Base-by-base conservation (phyloP, 2,888 invertebrate genomes). In the Ectropis crepuscularia region DNA sequence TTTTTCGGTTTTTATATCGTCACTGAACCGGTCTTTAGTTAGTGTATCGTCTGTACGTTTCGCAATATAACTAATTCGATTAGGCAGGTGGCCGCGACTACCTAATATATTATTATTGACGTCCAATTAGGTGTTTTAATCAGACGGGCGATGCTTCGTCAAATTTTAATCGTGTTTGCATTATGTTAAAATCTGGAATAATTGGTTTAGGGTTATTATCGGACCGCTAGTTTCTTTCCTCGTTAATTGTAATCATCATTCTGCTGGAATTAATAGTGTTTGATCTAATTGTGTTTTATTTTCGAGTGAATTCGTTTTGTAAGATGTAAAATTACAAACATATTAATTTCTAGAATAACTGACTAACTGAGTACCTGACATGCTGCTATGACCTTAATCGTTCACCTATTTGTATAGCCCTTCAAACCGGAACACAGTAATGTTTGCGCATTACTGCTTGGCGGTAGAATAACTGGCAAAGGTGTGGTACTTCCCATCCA, bases 21-120 rank as follows among this genome's bases (percentile, higher is more conserved):
- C 43, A 61, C 53, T 53, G 57, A 68, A 73, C 74, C 64, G 63
- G 71, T 73, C 69, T 11, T 28, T 67, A 57, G 53, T 50, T 50
- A 49, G 41, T 53, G 47, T 53, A 53, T 67, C 55, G 45, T 63
- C 65, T 63, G 46, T 62, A 55, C 63, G 65, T 76, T 74, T 76
- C 68, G 72, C 71, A 71, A 74, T 62, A 62, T 71, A 65, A 72
- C 63, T 69, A 68, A 70, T 70, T 69, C 61, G 62, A 70, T 57
- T 62, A 71, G 64, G 65, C 75, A 73, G 76, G 74, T 77, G 75
- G 74, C 63, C 68, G 61, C 51, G 50, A 48, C 38, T 47, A 10
- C 47, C 66, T 41, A 55, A 68, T 73, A 71, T 69, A 70, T 71
- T 70, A 73, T 69, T 69, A 69, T 69, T 63, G 57, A 68, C 63